A percentile compares a stretch with the other conserved stretches of the same genome.
phyloP scores from a whole-genome alignment of 2,888 invertebrate species.

The Alloplasta piceator region DNA sequence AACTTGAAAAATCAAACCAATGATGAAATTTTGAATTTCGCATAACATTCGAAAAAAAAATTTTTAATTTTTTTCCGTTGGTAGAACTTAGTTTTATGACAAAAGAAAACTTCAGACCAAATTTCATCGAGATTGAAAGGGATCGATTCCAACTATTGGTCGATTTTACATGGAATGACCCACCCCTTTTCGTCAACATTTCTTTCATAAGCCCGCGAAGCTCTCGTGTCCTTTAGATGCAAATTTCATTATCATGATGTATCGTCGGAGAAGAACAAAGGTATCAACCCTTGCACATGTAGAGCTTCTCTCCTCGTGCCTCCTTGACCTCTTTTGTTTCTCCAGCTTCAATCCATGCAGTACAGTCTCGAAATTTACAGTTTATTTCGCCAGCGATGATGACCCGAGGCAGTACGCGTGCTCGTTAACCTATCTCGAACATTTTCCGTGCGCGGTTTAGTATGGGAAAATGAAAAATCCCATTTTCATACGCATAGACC shows the following conservation, averaged over 20 bases:
- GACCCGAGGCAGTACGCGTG: constrained; percentile 31
- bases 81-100: too few relatives aligned
- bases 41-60: too few relatives aligned
- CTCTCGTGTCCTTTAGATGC: constrained; percentile 27
- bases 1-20: too few relatives aligned
- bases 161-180: too few relatives aligned
- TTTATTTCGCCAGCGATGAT: constrained; percentile 20
- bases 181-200: background rate
- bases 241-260: constrained; percentile 26
- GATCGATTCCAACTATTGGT: too few relatives aligned
- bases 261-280: background rate
- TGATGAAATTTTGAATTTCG: too few relatives aligned
- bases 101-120: too few relatives aligned
- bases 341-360: constrained; percentile 1
- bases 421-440: constrained; percentile 10
- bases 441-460: background rate
- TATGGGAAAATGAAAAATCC: constrained; percentile 14
- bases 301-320: background rate
- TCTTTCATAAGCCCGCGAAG: constrained; percentile 6
- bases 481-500: background rate
- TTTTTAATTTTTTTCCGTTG: too few relatives aligned
- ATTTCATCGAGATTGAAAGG: too few relatives aligned
- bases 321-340: background rate
- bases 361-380: constrained; percentile 7
- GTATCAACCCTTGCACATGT: too few relatives aligned